Percentiles rank a stretch among this genome's conserved stretches.
Evolutionary conservation across 2,797 vertebrate genomes (phyloP).

Genomic region (Loriculus beryllinus): DNA sequence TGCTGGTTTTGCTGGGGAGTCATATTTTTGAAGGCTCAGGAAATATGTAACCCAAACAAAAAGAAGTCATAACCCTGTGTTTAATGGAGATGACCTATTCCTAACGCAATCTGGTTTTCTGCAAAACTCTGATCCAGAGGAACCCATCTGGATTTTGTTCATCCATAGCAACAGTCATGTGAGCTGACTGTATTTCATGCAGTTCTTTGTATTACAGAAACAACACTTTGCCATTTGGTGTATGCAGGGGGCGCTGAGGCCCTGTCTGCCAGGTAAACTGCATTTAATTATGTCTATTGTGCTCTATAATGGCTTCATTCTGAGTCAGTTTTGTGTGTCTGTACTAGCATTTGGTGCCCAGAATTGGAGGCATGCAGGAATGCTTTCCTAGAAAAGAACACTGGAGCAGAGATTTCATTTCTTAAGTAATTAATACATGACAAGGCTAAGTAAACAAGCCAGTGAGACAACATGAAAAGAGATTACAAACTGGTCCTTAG

Average conservation of each 20-base stretch:
- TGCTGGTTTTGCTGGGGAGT: neutral
- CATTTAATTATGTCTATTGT: neutral
- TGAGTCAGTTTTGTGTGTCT: neutral
- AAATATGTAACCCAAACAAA: neutral
- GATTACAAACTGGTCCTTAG: neutral
- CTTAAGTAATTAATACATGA: neutral
- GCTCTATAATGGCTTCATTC: neutral
- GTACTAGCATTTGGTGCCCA: neutral
- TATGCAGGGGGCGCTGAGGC: neutral
- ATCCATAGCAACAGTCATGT: neutral
- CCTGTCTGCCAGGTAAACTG: neutral
- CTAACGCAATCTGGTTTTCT: neutral
- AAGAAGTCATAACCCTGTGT: neutral
- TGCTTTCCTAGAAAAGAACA: conserved; percentile 6
- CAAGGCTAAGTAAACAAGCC: neutral
- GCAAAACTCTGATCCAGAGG: neutral
- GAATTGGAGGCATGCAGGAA: neutral
- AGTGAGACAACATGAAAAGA: neutral
- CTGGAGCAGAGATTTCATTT: neutral
- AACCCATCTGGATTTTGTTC: conserved; percentile 14
- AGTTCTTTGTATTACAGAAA: neutral
- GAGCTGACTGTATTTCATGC: neutral
- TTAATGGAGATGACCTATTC: neutral
- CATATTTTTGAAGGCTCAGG: neutral
- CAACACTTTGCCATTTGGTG: neutral